A percentile compares a stretch with the other conserved stretches of the same genome.
Conservation (phyloP, 2,797 vertebrate species). For the Liasis olivaceus region DNA sequence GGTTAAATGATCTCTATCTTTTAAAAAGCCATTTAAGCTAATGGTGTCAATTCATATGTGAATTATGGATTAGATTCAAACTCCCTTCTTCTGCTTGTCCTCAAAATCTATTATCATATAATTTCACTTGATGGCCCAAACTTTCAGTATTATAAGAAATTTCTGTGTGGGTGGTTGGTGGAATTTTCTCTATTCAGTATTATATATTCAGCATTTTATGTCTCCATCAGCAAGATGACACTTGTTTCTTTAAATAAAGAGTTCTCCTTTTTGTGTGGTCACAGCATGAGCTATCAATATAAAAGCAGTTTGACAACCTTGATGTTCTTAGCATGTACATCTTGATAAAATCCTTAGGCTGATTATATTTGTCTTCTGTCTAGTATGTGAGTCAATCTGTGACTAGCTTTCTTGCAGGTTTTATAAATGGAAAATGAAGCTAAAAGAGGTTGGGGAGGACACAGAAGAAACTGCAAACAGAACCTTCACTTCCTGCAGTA, state of each 20-base stretch:
- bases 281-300: slow-evolving; percentile 42
- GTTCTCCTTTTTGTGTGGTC: slow-evolving; percentile 42
- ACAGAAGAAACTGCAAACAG: too few species aligned
- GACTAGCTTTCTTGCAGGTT: background rate
- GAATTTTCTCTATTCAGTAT: background rate
- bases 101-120: background rate
- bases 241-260: slow-evolving; percentile 65
- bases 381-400: slow-evolving; percentile 34
- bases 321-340: slow-evolving; percentile 45
- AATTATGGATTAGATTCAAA: background rate
- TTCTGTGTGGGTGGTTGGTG: too few species aligned
- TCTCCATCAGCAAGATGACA: slow-evolving; percentile 54
- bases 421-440: background rate
- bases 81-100: background rate
- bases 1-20: background rate
- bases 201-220: slow-evolving; percentile 34
- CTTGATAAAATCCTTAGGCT: slow-evolving; percentile 54
- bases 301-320: slow-evolving; percentile 61
- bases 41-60: background rate
- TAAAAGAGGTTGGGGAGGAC: background rate
- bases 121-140: background rate
- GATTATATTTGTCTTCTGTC: slow-evolving; percentile 42
- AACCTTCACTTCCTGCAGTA: too few species aligned
- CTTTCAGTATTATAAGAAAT: background rate
- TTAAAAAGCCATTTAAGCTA: background rate